A percentile compares a stretch with the other conserved stretches of the same genome.
phyloP scores from a whole-genome alignment of 2,888 invertebrate genomes.

The Helleia helle region DNA sequence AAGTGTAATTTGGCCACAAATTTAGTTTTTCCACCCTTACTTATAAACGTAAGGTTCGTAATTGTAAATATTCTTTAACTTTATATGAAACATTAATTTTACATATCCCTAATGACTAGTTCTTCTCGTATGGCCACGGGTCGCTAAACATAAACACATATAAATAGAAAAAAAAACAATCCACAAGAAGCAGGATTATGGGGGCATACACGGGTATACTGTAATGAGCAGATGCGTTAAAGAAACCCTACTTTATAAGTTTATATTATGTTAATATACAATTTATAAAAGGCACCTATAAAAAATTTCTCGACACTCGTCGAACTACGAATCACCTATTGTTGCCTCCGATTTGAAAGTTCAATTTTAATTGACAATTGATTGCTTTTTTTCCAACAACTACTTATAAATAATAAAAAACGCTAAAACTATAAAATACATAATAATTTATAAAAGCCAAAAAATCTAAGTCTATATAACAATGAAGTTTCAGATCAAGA shows the following conservation, averaged over 20 bases:
- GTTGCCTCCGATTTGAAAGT: conserved; percentile 42
- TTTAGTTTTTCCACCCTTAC: conserved; percentile 60
- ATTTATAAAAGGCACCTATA: conserved; percentile 70
- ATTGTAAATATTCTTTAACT: conserved; percentile 60
- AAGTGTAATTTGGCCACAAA: conserved; percentile 73
- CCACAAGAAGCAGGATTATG: neutral
- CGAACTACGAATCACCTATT: conserved; percentile 47
- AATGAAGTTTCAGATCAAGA: conserved; percentile 32
- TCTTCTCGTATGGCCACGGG: conserved; percentile 66
- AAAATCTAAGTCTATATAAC: conserved; percentile 7
- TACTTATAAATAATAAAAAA: neutral
- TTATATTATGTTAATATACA: conserved; percentile 47
- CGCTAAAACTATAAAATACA: neutral
- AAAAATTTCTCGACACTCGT: conserved; percentile 56
- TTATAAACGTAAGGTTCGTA: conserved; percentile 53
- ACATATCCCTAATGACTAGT: conserved; percentile 70
- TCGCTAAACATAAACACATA: conserved; percentile 1
- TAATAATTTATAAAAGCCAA: neutral
- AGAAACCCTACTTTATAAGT: conserved; percentile 59
- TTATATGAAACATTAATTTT: conserved; percentile 57
- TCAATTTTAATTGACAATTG: conserved; percentile 21
- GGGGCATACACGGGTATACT: conserved; percentile 22
- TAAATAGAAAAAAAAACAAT: neutral
- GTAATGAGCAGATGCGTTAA: conserved; percentile 62
- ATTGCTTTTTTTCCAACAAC: conserved; percentile 13